Conservation (phyloP, 2,888 invertebrate species). For the Anagyrus pseudococci region DNA sequence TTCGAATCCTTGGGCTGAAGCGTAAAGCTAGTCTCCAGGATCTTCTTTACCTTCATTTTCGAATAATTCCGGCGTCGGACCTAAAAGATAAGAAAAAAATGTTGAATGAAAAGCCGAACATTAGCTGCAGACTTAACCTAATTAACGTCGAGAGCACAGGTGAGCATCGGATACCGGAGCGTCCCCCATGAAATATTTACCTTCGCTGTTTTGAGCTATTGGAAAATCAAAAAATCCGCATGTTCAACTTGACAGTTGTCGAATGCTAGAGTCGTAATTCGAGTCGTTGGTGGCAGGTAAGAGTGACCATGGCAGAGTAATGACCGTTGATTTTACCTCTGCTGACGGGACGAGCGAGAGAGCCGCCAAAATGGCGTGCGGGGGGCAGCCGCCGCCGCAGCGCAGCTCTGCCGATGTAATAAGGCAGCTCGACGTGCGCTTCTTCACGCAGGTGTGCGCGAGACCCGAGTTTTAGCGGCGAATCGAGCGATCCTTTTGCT, state of each 20-base stretch:
- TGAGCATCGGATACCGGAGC: background rate
- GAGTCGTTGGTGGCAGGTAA: conserved; percentile 26
- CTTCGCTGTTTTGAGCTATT: too few relatives aligned
- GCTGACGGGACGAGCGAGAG: conserved; percentile 28
- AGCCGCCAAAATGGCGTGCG: conserved; percentile 36
- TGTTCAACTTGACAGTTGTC: conserved; percentile 22
- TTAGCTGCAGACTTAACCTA: conserved; percentile 10
- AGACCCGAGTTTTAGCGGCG: too few relatives aligned
- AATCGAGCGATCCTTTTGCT: too few relatives aligned
- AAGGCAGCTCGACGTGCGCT: background rate
- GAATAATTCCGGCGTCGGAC: background rate
- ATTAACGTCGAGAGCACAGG: background rate
- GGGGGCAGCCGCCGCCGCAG: conserved; percentile 12
- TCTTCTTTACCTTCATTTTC: conserved; percentile 38
- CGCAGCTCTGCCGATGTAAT: too few relatives aligned
- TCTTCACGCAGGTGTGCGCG: too few relatives aligned
- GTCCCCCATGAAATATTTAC: conserved; percentile 23
- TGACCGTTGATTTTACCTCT: conserved; percentile 39
- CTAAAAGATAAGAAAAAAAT: conserved; percentile 13
- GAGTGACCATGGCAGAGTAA: conserved; percentile 31
- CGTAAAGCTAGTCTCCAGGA: conserved; percentile 35
- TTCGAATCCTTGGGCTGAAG: conserved; percentile 35
- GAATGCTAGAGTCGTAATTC: conserved; percentile 28
- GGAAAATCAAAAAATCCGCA: conserved; percentile 17
- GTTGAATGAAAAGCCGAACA: background rate